Evolutionary conservation across 2,797 vertebrate genomes (phyloP).

Genomic region (Poeciliopsis infans): DNA sequence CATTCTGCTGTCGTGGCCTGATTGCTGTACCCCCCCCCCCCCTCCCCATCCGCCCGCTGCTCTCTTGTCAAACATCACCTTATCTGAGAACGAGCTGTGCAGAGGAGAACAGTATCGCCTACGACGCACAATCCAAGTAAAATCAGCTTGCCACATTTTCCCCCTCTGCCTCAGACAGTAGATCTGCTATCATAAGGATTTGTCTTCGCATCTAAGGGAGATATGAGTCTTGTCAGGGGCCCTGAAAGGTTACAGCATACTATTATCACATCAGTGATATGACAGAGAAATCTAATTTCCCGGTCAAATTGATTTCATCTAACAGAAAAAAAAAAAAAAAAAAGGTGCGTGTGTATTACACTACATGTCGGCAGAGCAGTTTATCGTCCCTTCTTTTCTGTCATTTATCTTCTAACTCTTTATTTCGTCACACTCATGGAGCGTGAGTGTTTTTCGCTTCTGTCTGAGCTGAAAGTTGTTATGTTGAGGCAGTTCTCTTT

Average conservation of each 20-base stretch:
- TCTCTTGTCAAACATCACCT: conserved; percentile 57
- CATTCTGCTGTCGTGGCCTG: neutral
- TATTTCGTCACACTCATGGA: conserved; percentile 29
- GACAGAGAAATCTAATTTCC: conserved; percentile 58
- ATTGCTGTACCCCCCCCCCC: neutral
- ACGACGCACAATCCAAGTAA: conserved; percentile 59
- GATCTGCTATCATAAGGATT: conserved; percentile 64
- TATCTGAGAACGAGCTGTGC: conserved; percentile 34
- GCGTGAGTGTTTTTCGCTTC: conserved; percentile 46
- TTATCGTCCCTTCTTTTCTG: conserved; percentile 36
- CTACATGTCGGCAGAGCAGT: conserved; percentile 28
- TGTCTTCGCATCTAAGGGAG: conserved; percentile 61
- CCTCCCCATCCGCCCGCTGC: conserved; percentile 16
- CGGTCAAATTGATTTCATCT: conserved; percentile 47
- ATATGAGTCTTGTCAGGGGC: conserved; percentile 44
- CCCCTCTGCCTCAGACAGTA: conserved; percentile 57
- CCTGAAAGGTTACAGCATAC: conserved; percentile 32
- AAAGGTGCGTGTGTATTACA: conserved; percentile 11
- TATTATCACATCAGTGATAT: conserved; percentile 38
- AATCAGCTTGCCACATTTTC: conserved; percentile 60
- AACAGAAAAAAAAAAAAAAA: neutral
- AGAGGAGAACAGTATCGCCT: conserved; percentile 57
- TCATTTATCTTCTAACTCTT: conserved; percentile 41
- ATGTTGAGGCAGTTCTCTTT: conserved; percentile 46
- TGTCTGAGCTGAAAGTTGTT: conserved; percentile 50